These are phyloP conservation scores for Platycheirus albimanus DNA, from an alignment of 2,888 invertebrate species.

Conservation along the genomic window DNA sequence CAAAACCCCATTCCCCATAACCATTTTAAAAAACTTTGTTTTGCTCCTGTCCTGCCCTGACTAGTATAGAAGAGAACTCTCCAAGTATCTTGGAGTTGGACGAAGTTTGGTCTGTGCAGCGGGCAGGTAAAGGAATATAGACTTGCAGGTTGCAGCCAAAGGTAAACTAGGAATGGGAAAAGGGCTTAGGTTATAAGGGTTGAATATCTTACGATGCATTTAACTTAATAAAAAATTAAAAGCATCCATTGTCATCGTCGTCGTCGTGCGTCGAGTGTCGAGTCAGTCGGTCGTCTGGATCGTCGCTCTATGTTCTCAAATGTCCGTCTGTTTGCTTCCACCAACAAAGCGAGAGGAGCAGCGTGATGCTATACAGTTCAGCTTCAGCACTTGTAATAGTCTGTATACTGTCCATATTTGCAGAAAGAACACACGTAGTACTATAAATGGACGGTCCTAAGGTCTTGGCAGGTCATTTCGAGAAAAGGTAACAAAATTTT, in stretches of 20 bases:
- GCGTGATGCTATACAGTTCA: slow-evolving; percentile 14
- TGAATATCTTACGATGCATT: slow-evolving; percentile 74
- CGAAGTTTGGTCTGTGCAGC: slow-evolving; percentile 42
- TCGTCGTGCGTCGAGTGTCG: background rate
- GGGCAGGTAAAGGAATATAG: slow-evolving; percentile 4
- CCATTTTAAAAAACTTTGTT: slow-evolving; percentile 67
- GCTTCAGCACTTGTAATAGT: slow-evolving; percentile 23
- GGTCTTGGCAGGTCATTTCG: slow-evolving; percentile 70
- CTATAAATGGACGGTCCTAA: slow-evolving; percentile 54
- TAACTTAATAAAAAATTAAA: slow-evolving; percentile 74
- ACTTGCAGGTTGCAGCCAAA: slow-evolving; percentile 20
- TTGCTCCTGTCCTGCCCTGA: slow-evolving; percentile 47
- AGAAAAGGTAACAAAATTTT: slow-evolving; percentile 58
- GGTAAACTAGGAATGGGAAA: background rate
- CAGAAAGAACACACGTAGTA: slow-evolving; percentile 35
- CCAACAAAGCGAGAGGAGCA: slow-evolving; percentile 33
- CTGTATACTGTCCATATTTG: slow-evolving; percentile 34
- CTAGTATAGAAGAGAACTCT: slow-evolving; percentile 16
- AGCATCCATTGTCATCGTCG: slow-evolving; percentile 71
- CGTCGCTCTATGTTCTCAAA: background rate
- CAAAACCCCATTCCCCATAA: slow-evolving; percentile 48
- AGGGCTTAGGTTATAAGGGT: slow-evolving; percentile 60
- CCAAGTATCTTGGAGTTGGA: slow-evolving; percentile 33
- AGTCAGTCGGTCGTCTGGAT: background rate
- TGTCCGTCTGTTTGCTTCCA: slow-evolving; percentile 24